Base-by-base conservation (phyloP, 2,113 vertebrate species). In the Hippopotamus amphibius region DNA sequence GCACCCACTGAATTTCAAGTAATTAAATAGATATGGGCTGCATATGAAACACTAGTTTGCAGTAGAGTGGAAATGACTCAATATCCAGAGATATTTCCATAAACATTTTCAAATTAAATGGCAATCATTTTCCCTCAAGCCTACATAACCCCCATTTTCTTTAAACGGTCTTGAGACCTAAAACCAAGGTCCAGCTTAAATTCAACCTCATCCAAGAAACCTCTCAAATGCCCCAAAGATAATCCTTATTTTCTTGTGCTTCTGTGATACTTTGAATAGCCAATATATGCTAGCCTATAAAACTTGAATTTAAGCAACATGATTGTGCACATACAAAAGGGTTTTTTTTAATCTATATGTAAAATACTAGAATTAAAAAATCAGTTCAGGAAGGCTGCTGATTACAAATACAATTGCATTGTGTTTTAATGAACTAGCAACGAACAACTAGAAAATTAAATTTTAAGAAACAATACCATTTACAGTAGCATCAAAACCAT, bases 1-100 rank as follows among this genome's bases (percentile, higher is more conserved):
- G 77, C 83, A 96, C 96, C 95, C 95, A 96, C 96, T 97, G 97
- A 97, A 48, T 89, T 97, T 97, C 97, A 93, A 96, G 85, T 86
- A 97, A 97, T 97, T 97, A 97, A 97, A 94, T 80, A 90, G 96
- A 97, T 96, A 3, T 53, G 82, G 46, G 88, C 57, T 97, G 96
- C 98, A 19, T 68, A 4, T 79, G 89, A 93, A 82, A 12, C 95
- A 97, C 59, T 96, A 90, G 96, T 97, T n/a, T 97, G 59, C 88
- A 97, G 63, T 88, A 69, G 28, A 53, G 89, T 84, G 95, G 53
- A 95, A 80, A 81, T 80, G 65, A 81, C 48, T 90, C 80, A 61
- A 71, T 37, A 80, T 19, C 63, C n/a, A 74, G 28, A 48, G 41
- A 86, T 59, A 81, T 30, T 72, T 93, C 57, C 71, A 69, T 81